Base-by-base conservation (phyloP, 2,797 vertebrate species). In the Dryobates pubescens region DNA sequence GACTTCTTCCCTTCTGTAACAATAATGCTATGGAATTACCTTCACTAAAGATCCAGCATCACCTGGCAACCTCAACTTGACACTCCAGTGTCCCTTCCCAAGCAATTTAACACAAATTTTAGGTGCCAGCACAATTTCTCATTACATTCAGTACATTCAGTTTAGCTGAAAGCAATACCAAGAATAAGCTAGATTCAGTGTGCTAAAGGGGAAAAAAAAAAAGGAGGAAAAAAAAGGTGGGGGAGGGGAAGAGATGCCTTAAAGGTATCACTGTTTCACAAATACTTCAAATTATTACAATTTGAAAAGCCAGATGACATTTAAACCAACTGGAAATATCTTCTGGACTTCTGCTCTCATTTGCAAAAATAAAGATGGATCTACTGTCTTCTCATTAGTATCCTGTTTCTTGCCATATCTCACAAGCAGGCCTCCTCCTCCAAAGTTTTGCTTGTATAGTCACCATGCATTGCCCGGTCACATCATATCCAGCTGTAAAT, bases 401-500 rank as follows among this genome's bases (percentile, higher is more conserved):
- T 79, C 30, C 47, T 38, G 53, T 41, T 75, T 67, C 63, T 53
- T 56, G 73, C 17, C 36, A n/a, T 41, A 67, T 88, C 32, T 74
- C 59, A 49, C 8, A 59, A 43, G 47, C 30, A 59, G 38, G 64
- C 30, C 29, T 93, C 82, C 29, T 93, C 82, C 69, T 94, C 89
- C 73, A 73, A 71, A 83, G 41, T 27, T 53, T 41, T 47, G 24
- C 57, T 83, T 57, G 63, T 34, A 23, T 0, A 51, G 41, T 72
- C 53, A 59, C 20, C 32, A 19, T 2, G 0, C 65, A 43, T 27
- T 51, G 19, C 23, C 4, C 14, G 13, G 59, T 98, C 97, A 99
- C 96, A 99, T 99, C 98, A 99, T 98, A 97, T 99, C 99, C 97
- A 99, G 97, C 99, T 99, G 97, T 72, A 98, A 96, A 97, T 4